Evolutionary conservation across 1,140 invertebrate genomes (phyloP), one percentile per base, ranked within the genome.

Genomic region (Nylanderia fulva): DNA sequence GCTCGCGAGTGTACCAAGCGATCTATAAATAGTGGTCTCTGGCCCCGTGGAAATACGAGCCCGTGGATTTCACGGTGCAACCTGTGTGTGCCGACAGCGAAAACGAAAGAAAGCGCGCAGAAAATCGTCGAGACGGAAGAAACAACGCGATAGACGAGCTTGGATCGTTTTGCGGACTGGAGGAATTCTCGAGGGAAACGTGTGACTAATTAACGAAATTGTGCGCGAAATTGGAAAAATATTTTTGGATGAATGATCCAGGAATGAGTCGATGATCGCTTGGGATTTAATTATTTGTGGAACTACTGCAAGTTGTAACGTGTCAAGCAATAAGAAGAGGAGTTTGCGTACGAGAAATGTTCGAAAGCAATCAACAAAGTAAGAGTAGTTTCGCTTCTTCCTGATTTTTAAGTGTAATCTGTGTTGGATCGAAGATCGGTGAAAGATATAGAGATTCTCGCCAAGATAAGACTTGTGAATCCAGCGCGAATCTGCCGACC

Each of bases 41-140:
- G 76, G 75, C 89, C 64, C 89, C 89, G 89, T 90, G 89, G 89
- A 90, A 90, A 90, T 77, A 90, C 89, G 89, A 90, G 89, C 89
- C 89, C 88, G 88, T 90, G 82, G 86, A 89, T 86, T 89, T 90
- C 85, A 89, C 88, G 88, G 74, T 90, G 88, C 88, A 90, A 90
- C 88, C 88, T 89, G 89, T 79, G 89, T 79, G 72, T 33, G 56
- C 54, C 74, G 63, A 69, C 29, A 56, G 48, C 11, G 45, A 76
- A 13, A 84, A 36, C 42, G 79, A 52, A n/a, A 71, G 29, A 48
- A 75, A 85, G 24, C 42, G 11, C 18, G n/a, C 54, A 21, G 42
- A 42, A n/a, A 58, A 39, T 45, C 60, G 24, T 0, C 45, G 45
- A 48, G 45, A 18, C n/a, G 39, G 27, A 33, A 24, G 64, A 69